Base-by-base conservation (phyloP, 2,888 invertebrate species). In the Zaprionus bogoriensis region DNA sequence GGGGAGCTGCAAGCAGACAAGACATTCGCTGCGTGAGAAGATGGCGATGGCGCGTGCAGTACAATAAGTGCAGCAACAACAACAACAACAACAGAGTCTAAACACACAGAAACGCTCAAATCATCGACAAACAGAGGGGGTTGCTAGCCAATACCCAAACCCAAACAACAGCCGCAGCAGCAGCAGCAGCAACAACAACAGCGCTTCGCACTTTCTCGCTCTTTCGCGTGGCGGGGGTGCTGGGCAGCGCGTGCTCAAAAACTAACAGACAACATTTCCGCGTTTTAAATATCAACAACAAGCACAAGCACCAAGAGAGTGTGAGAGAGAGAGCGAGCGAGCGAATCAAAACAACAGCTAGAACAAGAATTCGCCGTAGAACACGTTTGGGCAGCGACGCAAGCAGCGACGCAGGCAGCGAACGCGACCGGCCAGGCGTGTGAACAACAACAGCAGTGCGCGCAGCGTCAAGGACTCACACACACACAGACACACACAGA, bases 41-140 rank as follows among this genome's bases (percentile, higher is more conserved):
- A 52, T 46, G 66, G 74, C 59, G 41, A 52, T 46, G 66, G 74
- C 67, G 70, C 62, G 55, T 70, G 57, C 60, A 61, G 59, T 65
- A 46, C 14, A 23, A 41, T 38, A 30, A 23, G 22, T 17, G 41
- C 7, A 14, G 9, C 22, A 12, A 42, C 32, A 9, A 28, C 5
- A 42, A 47, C 28, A 30, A 36, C 28, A 19, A 39, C 30, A 22
- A 41, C 4, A 41, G 17, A 17, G 6, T 4, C 32, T 12, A 38
- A 17, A 70, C 52, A 64, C 17, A 60, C 55, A 59, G 47, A 42
- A 45, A 48, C 51, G 50, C 50, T 47, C 50, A 64, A 58, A 58
- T 42, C 28, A 58, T 36, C 25, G 28, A 36, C 12, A 12, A 41
- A 57, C 20, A 9, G 50, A 48, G 52, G 52, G 36, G 57, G 57